Base-by-base conservation (phyloP, 2,888 invertebrate genomes). In the Hirtodrosophila trivittata region DNA sequence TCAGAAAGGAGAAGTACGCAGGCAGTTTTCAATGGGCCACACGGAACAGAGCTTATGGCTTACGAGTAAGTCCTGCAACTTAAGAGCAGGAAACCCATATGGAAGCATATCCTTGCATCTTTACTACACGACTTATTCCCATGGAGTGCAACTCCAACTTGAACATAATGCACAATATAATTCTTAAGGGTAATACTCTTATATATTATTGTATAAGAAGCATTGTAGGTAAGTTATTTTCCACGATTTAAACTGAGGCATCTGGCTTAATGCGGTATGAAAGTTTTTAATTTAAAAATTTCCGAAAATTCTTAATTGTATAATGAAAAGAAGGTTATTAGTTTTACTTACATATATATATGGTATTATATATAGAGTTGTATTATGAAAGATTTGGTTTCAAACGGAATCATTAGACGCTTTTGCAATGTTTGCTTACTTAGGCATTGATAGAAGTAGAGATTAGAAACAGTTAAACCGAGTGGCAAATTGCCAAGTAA, bases 401-500 rank as follows among this genome's bases (percentile, higher is more conserved):
- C n/a, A 30, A 30, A 1, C 9, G n/a, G n/a, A 30, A 9, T 30
- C n/a, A n/a, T 30, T 8, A 8, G n/a, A 9, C n/a, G 9, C 9
- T 30, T 30, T 30, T 30, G 25, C 37, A 33, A 45, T 35, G 26
- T 54, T 45, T 54, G 45, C 7, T 9, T 26, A 14, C 16, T 6
- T 14, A 4, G 21, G 9, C 49, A 42, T 59, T 46, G 18, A 35
- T 18, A n/a, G n/a, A n/a, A n/a, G n/a, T n/a, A 13, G 42, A n/a
- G 21, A 54, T 54, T 52, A 49, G 33, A 52, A 70, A 52, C 49
- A 35, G 47, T 66, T 65, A 46, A 49, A 32, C 21, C 58, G 35
- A 56, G 69, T 55, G 51, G 59, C 58, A 70, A 75, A 56, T 60
- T 52, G 52, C 50, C 54, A 65, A 39, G 55, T 63, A 67, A 68